Conservation (phyloP, 2,888 invertebrate species). For the Abrostola triplasia region DNA sequence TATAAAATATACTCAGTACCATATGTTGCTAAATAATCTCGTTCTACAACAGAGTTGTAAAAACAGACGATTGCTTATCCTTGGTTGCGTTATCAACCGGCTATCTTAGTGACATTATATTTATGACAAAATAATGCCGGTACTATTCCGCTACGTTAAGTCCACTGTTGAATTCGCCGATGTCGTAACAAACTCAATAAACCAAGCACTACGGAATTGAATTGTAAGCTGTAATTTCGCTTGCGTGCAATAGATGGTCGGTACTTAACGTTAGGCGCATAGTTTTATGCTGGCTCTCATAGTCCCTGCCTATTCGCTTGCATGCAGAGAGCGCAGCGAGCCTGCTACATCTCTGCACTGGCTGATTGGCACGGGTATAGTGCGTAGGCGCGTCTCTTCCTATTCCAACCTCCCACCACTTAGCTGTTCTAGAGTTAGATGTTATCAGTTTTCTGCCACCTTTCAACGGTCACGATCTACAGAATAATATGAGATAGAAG, state of each 20-base stretch:
- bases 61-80: constrained; percentile 19
- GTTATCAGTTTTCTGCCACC: constrained; percentile 66
- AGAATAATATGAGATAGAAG: constrained; percentile 81
- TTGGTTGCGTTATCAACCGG: constrained; percentile 31
- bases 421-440: constrained; percentile 81
- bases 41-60: constrained; percentile 37
- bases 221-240: constrained; percentile 78
- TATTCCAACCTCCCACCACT: constrained; percentile 77
- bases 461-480: constrained; percentile 73
- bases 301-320: constrained; percentile 50
- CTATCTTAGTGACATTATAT: constrained; percentile 36
- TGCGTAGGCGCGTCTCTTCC: constrained; percentile 71
- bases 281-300: constrained; percentile 67
- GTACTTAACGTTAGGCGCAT: constrained; percentile 76
- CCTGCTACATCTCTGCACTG: constrained; percentile 27
- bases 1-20: constrained; percentile 44
- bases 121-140: constrained; percentile 35
- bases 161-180: constrained; percentile 51
- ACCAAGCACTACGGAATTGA: constrained; percentile 87
- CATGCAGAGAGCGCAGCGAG: constrained; percentile 31
- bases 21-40: constrained; percentile 40
- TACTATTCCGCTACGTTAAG: constrained; percentile 45
- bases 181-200: constrained; percentile 62
- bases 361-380: constrained; percentile 61
- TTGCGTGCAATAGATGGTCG: constrained; percentile 79